Percentiles rank a stretch among this genome's conserved stretches.
Evolutionary conservation across 2,888 invertebrate species (phyloP).

Genomic region (Mythimna pallens): DNA sequence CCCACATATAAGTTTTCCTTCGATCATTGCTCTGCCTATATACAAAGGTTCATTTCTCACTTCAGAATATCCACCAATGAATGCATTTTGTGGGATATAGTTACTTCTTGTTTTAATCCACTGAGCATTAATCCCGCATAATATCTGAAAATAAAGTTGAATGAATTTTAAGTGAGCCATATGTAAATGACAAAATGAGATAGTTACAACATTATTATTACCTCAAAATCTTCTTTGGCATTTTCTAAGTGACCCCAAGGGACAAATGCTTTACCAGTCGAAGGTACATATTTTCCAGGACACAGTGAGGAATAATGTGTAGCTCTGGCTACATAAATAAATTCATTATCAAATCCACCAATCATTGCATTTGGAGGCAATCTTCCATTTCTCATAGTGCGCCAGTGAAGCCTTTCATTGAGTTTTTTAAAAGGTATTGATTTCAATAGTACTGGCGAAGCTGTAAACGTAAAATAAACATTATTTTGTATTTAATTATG

Average conservation of each 20-base stretch:
- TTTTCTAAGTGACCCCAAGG: conserved; percentile 94
- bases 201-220: conserved; percentile 61
- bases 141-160: conserved; percentile 68
- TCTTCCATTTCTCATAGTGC: conserved; percentile 86
- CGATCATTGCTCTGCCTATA: conserved; percentile 93
- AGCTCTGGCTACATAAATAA: conserved; percentile 92
- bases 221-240: conserved; percentile 93
- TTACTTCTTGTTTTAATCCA: conserved; percentile 90
- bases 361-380: conserved; percentile 93
- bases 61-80: conserved; percentile 90
- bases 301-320: conserved; percentile 93
- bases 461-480: conserved; percentile 29
- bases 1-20: conserved; percentile 93
- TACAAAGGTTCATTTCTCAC: conserved; percentile 89
- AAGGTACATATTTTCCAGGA: conserved; percentile 94
- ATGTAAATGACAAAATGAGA: not conserved
- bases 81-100: conserved; percentile 92
- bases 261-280: conserved; percentile 92
- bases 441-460: conserved; percentile 50
- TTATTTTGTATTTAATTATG: not conserved
- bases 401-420: conserved; percentile 91
- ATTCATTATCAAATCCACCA: conserved; percentile 92
- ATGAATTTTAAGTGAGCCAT: not conserved
- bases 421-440: conserved; percentile 34
- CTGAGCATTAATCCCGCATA: conserved; percentile 74